Conservation (phyloP, 2,797 vertebrate species). For the Erethizon dorsatum region DNA sequence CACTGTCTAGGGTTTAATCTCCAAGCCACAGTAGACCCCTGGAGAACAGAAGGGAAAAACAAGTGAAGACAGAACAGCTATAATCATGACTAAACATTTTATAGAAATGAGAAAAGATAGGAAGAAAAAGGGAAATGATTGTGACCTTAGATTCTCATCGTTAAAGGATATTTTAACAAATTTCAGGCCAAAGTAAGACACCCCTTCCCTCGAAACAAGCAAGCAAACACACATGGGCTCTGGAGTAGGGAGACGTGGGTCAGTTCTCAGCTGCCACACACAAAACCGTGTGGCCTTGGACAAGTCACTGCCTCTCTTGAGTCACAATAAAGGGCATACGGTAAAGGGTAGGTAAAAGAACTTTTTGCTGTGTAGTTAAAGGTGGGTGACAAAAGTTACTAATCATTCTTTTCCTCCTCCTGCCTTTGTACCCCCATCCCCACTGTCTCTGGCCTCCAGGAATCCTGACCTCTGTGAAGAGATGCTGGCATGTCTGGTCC, state of each 20-base stretch:
- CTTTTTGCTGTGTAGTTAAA: constrained; percentile 10
- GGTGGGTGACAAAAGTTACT: constrained; percentile 5
- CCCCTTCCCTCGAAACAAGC: not conserved
- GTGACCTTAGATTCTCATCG: not conserved
- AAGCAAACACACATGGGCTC: not conserved
- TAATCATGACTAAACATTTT: not conserved
- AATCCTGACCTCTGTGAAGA: constrained; percentile 91
- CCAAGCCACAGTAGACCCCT: not conserved
- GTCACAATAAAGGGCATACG: not conserved
- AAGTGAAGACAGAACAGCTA: not conserved
- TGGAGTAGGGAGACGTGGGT: not conserved
- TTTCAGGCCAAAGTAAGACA: not conserved
- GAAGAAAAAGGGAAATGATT: not conserved
- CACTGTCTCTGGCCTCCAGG: constrained; percentile 81
- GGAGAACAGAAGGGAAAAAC: constrained; percentile 1
- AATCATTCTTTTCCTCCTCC: constrained; percentile 60
- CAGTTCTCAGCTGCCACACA: not conserved
- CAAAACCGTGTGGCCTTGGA: not conserved
- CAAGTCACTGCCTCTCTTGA: not conserved
- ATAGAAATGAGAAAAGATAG: not conserved
- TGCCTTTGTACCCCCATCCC: not conserved
- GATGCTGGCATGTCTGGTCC: constrained; percentile 87
- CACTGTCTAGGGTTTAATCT: not conserved
- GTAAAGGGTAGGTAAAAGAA: not conserved
- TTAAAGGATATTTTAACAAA: not conserved